These are phyloP conservation scores for Pectinophora gossypiella DNA, from an alignment of 1,140 invertebrate species.

Conservation along the genomic window DNA sequence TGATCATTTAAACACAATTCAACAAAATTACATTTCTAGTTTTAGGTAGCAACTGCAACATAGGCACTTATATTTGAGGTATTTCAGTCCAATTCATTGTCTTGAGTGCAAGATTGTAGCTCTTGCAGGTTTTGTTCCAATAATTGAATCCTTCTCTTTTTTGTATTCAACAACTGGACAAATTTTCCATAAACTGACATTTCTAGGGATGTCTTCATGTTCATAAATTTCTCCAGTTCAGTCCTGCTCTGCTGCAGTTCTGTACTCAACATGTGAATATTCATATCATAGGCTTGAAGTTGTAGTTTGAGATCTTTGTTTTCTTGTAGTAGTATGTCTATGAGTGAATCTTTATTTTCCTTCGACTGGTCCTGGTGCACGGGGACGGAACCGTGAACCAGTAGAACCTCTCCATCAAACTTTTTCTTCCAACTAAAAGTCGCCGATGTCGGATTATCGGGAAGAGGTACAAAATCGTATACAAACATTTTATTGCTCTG, in stretches of 20 bases:
- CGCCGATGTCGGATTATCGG: too few species aligned
- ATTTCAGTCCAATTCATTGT: not conserved
- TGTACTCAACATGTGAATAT: conserved; percentile 23
- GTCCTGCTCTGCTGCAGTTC: conserved; percentile 36
- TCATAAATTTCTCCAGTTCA: conserved; percentile 39
- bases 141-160: conserved; percentile 49
- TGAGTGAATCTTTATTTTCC: conserved; percentile 31
- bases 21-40: too few species aligned
- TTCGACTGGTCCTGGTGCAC: conserved; percentile 23
- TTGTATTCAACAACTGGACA: conserved; percentile 50
- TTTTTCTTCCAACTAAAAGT: conserved; percentile 50
- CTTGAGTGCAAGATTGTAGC: not conserved
- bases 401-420: conserved; percentile 26
- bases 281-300: conserved; percentile 22
- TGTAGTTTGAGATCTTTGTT: conserved; percentile 28
- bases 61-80: too few species aligned
- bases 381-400: conserved; percentile 41
- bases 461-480: too few species aligned
- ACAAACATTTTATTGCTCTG: too few species aligned
- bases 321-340: conserved; percentile 42
- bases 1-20: too few species aligned
- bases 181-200: conserved; percentile 48
- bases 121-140: conserved; percentile 31
- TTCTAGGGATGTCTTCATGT: conserved; percentile 46
- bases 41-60: too few species aligned